Evolutionary conservation across 2,888 invertebrate genomes (phyloP).

Genomic region (Mythimna vitellina): DNA sequence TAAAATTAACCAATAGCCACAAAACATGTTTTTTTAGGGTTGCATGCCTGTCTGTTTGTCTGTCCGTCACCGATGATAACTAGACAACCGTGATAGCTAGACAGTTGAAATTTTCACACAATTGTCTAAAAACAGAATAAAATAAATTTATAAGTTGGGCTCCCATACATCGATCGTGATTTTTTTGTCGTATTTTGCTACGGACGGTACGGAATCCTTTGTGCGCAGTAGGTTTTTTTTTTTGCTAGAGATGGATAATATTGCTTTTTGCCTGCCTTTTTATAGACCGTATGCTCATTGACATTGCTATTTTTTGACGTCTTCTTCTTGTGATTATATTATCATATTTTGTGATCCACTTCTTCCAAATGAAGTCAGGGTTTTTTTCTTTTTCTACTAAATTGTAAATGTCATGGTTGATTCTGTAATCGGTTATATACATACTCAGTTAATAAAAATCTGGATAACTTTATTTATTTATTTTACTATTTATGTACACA

Average conservation of each 20-base stretch:
- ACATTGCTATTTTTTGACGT: background rate
- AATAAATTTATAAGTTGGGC: too few relatives aligned
- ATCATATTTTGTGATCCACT: constrained; percentile 14
- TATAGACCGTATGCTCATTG: constrained; percentile 8
- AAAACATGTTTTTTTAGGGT: background rate
- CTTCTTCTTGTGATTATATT: constrained; percentile 2
- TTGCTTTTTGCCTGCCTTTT: background rate
- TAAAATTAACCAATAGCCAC: background rate
- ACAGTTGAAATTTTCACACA: too few relatives aligned
- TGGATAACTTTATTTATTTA: too few relatives aligned
- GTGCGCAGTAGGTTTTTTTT: background rate
- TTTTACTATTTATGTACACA: too few relatives aligned
- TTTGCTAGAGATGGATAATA: background rate
- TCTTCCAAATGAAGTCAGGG: background rate
- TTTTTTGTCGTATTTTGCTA: too few relatives aligned
- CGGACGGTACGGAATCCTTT: too few relatives aligned
- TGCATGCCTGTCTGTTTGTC: too few relatives aligned
- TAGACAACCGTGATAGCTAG: too few relatives aligned
- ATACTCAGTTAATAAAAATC: background rate
- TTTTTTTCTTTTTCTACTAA: background rate
- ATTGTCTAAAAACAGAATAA: too few relatives aligned
- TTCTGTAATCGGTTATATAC: too few relatives aligned
- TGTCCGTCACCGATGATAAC: too few relatives aligned
- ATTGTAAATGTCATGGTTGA: background rate
- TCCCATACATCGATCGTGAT: too few relatives aligned